Base-by-base conservation (phyloP, 2,888 invertebrate species). In the Tetragonula carbonaria region DNA sequence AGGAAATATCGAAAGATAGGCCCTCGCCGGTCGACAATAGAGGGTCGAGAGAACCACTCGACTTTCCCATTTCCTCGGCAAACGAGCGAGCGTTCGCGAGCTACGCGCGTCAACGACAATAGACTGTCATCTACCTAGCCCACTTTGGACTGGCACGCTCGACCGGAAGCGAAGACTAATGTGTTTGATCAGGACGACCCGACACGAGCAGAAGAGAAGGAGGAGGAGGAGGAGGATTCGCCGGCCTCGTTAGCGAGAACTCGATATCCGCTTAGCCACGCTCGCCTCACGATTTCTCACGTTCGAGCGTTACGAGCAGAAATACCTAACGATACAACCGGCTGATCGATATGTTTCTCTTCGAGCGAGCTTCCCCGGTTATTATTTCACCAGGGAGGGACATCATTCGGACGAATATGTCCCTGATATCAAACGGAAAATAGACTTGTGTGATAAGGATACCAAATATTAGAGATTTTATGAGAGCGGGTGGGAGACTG, bases 161-260 rank as follows among this genome's bases (percentile, higher is more conserved):
- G 89, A 92, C 92, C 94, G 94, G 94, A 94, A 93, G 93, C 91
- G 86, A 85, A 84, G 82, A 88, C 92, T 94, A 94, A 94, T 94
- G 94, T 94, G 94, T 94, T 94, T 94, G 94, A 93, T 92, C 92
- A 93, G 92, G 93, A 91, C 88, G 87, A 88, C 86, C 88, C 71
- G 84, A 33, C 78, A 78, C 78, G 71, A 86, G 84, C 74, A 8
- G 53, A 53, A 8, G 8, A 45, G 23, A 23, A 23, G 28, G 28
- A 28, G 11, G 8, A 45, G 71, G 70, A 38, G 81, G 85, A 33
- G 33, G 33, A 33, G 33, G 33, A 80, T 84, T 86, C 80, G 82
- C 80, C 74, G 78, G 76, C 78, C 88, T 89, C 88, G 86, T 86
- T 87, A 80, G 82, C 83, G 86, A 84, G 85, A 92, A 92, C 82